Percentiles rank a stretch among this genome's conserved stretches.
phyloP scores from a whole-genome alignment of 2,888 invertebrate genomes.

The Folsomia manolachei region DNA sequence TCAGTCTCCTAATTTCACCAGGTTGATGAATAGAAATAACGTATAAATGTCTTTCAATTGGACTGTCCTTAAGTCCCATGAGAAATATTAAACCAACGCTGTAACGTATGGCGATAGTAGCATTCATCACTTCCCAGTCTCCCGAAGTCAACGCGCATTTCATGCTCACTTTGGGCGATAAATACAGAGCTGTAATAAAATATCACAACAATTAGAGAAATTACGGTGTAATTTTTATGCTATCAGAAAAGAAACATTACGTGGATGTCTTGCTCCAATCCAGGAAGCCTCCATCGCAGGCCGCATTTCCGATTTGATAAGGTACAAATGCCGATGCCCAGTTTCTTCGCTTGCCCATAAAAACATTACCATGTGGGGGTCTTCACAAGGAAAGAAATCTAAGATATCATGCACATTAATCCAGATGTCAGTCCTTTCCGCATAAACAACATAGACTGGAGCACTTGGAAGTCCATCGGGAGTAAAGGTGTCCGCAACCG shows the following conservation, averaged over 20 bases:
- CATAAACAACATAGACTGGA: constrained; percentile 62
- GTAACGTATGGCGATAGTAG: constrained; percentile 84
- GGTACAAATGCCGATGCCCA: constrained; percentile 83
- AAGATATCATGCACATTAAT: constrained; percentile 85
- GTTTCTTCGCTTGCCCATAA: constrained; percentile 92
- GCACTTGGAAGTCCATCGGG: constrained; percentile 54
- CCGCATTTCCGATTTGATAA: constrained; percentile 64
- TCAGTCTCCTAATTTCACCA: constrained; percentile 60
- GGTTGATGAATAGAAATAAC: constrained; percentile 72
- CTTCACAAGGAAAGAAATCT: constrained; percentile 69
- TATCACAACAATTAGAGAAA: neutral
- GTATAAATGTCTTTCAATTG: constrained; percentile 88
- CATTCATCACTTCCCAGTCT: constrained; percentile 88
- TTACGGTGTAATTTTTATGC: neutral
- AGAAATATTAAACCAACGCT: constrained; percentile 79
- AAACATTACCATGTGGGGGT: constrained; percentile 62
- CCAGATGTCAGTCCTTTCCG: constrained; percentile 77
- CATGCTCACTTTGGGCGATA: constrained; percentile 40
- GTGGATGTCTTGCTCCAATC: constrained; percentile 25
- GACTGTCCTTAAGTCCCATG: constrained; percentile 82
- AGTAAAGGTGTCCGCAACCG: constrained; percentile 52
- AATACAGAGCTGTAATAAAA: constrained; percentile 34
- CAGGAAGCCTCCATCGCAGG: constrained; percentile 43
- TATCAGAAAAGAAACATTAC: constrained; percentile 23
- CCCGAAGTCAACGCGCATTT: constrained; percentile 74